phyloP scores from a whole-genome alignment of 2,888 invertebrate genomes.

The Cephus spinipes region DNA sequence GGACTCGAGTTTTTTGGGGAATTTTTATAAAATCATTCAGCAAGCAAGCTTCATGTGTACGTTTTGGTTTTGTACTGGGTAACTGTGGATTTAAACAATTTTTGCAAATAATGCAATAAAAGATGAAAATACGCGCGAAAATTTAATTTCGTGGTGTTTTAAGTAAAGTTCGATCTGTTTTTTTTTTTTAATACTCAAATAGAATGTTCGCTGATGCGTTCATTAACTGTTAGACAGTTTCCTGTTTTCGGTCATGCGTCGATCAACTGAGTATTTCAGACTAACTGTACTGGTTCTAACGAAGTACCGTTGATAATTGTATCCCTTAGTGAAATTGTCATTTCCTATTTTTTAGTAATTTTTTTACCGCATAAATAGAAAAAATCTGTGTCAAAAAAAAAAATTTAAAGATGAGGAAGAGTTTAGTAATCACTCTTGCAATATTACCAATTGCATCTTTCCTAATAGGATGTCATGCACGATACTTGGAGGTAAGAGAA shows the following conservation, averaged over 20 bases:
- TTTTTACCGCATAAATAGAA: neutral
- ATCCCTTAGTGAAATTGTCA: conserved; percentile 2
- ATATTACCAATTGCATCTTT: neutral
- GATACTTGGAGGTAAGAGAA: conserved; percentile 54
- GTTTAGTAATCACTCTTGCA: neutral
- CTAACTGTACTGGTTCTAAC: neutral
- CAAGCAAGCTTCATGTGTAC: neutral
- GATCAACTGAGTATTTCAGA: conserved; percentile 11
- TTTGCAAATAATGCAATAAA: neutral
- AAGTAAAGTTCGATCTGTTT: neutral
- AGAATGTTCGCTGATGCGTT: conserved; percentile 1
- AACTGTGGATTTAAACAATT: neutral
- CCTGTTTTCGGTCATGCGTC: conserved; percentile 14
- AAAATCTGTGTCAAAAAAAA: neutral
- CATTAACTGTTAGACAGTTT: neutral
- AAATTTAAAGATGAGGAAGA: neutral
- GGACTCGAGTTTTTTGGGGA: neutral
- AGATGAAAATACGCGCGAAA: neutral
- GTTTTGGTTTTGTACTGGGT: neutral
- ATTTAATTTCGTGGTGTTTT: neutral
- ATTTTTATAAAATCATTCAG: neutral
- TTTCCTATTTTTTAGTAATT: neutral
- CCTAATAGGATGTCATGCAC: conserved; percentile 28
- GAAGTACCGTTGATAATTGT: neutral
- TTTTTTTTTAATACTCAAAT: neutral